These are phyloP conservation scores for Phocoena sinus DNA, from an alignment of 2,113 vertebrate genomes.

Conservation along the genomic window DNA sequence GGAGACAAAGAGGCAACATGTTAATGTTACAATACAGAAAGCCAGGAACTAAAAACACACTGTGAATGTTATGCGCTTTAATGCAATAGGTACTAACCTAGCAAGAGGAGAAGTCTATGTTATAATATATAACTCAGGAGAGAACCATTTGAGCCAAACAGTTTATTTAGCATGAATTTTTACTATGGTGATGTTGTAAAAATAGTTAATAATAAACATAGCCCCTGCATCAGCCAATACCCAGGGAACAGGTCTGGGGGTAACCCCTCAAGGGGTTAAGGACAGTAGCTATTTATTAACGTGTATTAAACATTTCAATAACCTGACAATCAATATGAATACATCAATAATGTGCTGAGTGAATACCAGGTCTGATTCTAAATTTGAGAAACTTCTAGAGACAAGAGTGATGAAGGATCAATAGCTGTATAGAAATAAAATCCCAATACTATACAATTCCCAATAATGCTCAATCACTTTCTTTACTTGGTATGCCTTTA, in stretches of 20 bases:
- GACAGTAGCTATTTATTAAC: neutral
- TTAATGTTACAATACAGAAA: slow-evolving; percentile 10
- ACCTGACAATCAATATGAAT: neutral
- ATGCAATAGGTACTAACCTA: neutral
- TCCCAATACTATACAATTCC: neutral
- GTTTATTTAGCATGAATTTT: neutral
- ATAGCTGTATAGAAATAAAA: neutral
- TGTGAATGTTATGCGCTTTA: neutral
- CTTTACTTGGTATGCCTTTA: neutral
- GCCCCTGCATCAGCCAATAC: neutral
- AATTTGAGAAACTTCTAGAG: neutral
- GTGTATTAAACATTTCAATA: neutral
- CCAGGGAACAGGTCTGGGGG: neutral
- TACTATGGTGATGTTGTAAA: neutral
- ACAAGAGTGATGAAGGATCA: neutral
- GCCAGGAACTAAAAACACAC: neutral
- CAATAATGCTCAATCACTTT: neutral
- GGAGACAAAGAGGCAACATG: neutral
- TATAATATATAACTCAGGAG: neutral
- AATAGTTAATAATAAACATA: slow-evolving; percentile 6
- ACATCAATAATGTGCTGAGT: neutral
- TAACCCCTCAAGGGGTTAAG: neutral
- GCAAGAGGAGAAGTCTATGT: neutral
- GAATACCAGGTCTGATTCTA: neutral
- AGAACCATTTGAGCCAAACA: neutral